Conservation (phyloP, 2,113 vertebrate genomes). For the Nycticebus coucang region DNA sequence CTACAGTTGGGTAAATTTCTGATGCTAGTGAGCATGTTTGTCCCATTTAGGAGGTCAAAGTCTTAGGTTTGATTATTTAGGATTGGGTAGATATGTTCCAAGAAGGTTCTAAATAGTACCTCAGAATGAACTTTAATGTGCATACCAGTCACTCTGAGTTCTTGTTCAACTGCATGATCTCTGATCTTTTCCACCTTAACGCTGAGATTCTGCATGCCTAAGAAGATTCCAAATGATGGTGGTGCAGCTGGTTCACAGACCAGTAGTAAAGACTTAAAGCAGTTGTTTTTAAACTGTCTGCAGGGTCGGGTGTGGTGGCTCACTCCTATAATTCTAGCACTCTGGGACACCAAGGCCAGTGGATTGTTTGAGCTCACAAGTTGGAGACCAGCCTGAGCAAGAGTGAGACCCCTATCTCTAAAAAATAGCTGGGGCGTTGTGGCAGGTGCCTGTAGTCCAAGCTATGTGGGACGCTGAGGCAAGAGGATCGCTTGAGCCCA, state of each 20-base stretch:
- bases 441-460: too few relatives aligned
- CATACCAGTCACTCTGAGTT: neutral
- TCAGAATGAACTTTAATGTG: neutral
- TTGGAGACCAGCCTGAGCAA: too few relatives aligned
- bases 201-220: neutral
- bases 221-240: neutral
- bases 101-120: neutral
- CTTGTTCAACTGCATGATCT: neutral
- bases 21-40: neutral
- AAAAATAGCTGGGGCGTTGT: too few relatives aligned
- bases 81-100: neutral
- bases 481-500: too few relatives aligned
- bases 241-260: neutral
- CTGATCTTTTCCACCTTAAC: neutral
- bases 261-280: neutral
- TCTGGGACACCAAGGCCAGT: too few relatives aligned
- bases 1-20: neutral
- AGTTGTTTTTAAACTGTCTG: neutral
- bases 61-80: neutral
- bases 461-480: too few relatives aligned
- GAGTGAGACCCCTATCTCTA: too few relatives aligned
- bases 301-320: too few relatives aligned
- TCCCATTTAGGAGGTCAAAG: neutral
- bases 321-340: too few relatives aligned
- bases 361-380: too few relatives aligned